Evolutionary conservation across 37 sponge, comb jelly and placozoan genomes (phyloP).

Genomic region (Axinella damicornis): DNA sequence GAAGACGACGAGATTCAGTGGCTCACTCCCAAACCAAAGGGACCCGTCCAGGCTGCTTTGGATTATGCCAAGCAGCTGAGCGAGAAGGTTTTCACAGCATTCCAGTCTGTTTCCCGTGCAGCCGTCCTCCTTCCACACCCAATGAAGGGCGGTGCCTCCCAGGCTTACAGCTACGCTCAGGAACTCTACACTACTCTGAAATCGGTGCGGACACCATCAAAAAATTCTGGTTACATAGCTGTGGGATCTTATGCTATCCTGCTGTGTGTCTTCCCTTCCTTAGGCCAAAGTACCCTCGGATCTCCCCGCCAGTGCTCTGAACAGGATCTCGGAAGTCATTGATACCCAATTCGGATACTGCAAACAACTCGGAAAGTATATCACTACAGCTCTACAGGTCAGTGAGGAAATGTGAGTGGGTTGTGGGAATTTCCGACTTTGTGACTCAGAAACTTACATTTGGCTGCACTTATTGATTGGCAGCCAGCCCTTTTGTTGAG

Average conservation of each 20-base stretch:
- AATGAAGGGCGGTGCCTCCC: conserved; percentile 47
- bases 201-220: conserved; percentile 20
- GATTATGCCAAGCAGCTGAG: conserved; percentile 58
- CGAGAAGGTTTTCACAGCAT: conserved; percentile 36
- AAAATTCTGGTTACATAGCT: too few relatives aligned
- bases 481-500: too few relatives aligned
- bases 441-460: too few relatives aligned
- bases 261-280: background rate
- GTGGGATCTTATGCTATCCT: too few relatives aligned
- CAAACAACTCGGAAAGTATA: conserved; percentile 49
- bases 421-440: too few relatives aligned
- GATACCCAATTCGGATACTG: conserved; percentile 64
- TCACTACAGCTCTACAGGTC: conserved; percentile 43
- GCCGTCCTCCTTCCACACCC: conserved; percentile 56
- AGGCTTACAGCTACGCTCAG: conserved; percentile 49
- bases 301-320: conserved; percentile 42
- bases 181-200: conserved; percentile 63
- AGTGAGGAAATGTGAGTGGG: too few relatives aligned
- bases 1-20: conserved; percentile 35
- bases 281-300: conserved; percentile 62
- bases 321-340: conserved; percentile 43
- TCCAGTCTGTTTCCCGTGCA: conserved; percentile 47
- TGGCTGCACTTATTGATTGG: too few relatives aligned
- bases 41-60: conserved; percentile 25
- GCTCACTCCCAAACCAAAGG: conserved; percentile 33